Percentiles rank a stretch among this genome's conserved stretches.
Conservation (phyloP, 1,140 invertebrate genomes). For the Elymnias hypermnestra region DNA sequence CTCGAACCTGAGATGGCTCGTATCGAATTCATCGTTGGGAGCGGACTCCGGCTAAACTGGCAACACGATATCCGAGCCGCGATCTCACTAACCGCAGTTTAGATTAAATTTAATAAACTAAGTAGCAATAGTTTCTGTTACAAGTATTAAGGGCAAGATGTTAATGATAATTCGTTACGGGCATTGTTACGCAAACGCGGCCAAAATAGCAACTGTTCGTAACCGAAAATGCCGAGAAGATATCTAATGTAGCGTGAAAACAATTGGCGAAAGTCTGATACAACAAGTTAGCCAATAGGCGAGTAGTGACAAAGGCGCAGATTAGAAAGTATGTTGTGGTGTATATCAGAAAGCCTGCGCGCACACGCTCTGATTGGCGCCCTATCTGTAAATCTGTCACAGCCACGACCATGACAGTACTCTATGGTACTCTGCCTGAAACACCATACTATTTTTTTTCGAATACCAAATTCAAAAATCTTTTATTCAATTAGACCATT, state of each 20-base stretch:
- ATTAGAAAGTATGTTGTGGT: conserved; percentile 73
- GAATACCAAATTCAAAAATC: no score
- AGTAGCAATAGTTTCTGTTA: conserved; percentile 14
- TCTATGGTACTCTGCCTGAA: conserved; percentile 22
- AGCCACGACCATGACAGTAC: conserved; percentile 24
- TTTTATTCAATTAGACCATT: no score
- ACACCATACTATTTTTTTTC: no score
- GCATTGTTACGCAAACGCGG: conserved; percentile 39
- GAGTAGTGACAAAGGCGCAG: conserved; percentile 69
- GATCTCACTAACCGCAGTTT: conserved; percentile 56
- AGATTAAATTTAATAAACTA: conserved; percentile 36
- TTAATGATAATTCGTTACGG: conserved; percentile 22
- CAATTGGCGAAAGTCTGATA: conserved; percentile 72
- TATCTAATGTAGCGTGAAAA: conserved; percentile 70
- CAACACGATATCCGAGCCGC: conserved; percentile 43
- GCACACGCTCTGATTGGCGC: conserved; percentile 67
- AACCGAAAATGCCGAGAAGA: conserved; percentile 49
- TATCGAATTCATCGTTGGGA: conserved; percentile 51
- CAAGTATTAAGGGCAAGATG: conserved; percentile 23
- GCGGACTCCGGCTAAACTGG: conserved; percentile 45
- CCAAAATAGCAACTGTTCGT: conserved; percentile 38
- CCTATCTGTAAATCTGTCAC: conserved; percentile 71
- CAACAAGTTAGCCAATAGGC: conserved; percentile 64
- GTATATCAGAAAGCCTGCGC: conserved; percentile 59
- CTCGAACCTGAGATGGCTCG: conserved; percentile 37